These are phyloP conservation scores for Tineola bisselliella DNA, from an alignment of 2,888 invertebrate species.

Conservation along the genomic window DNA sequence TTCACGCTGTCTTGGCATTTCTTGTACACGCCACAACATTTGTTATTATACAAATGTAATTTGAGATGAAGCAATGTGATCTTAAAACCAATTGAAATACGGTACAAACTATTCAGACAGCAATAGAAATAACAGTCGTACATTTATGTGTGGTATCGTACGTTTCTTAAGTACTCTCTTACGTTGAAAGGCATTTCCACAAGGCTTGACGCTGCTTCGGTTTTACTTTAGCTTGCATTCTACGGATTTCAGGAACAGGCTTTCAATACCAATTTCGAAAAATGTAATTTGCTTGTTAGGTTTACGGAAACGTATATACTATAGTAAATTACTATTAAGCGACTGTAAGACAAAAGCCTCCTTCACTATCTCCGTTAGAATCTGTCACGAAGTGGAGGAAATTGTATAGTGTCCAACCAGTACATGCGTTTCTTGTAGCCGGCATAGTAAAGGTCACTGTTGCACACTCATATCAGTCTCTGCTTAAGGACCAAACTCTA, in stretches of 20 bases:
- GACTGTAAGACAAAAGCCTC: too few species aligned
- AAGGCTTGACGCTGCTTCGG: neutral
- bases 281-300: neutral
- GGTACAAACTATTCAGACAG: neutral
- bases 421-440: too few species aligned
- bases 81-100: neutral
- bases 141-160: neutral
- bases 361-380: too few species aligned
- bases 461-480: too few species aligned
- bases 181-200: conserved; percentile 5
- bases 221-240: neutral
- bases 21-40: neutral
- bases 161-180: neutral
- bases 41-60: neutral
- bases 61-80: neutral
- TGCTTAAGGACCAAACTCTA: too few species aligned
- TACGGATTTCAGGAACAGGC: neutral
- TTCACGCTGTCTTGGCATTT: neutral
- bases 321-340: too few species aligned
- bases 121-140: neutral
- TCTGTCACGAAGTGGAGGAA: too few species aligned
- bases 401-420: too few species aligned
- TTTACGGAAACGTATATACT: too few species aligned
- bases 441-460: too few species aligned
- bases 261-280: neutral